Base-by-base conservation (phyloP, 1,140 invertebrate genomes). In the Vanessa atalanta region DNA sequence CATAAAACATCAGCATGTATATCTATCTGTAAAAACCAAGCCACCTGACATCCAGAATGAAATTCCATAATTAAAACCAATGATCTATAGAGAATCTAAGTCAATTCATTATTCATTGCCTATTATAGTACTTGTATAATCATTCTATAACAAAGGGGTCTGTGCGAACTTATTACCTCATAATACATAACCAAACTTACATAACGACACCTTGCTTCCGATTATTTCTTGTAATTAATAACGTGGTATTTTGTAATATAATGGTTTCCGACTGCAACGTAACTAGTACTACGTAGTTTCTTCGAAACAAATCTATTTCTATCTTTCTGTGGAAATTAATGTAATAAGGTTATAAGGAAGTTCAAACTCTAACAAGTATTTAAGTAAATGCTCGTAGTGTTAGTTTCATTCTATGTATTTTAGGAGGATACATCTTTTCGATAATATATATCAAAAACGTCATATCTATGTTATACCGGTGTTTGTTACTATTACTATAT, bases 141-240 rank as follows among this genome's bases (percentile, higher is more conserved):
- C 9, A 1, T 15, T 15, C 14, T 61, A 61, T 31, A 61, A 61
- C 57, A 61, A 61, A 37, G 57, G 7, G 12, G 23, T 31, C 6
- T 61, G 57, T 61, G 53, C 53, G 57, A 61, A 31, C 23, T 15
- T 61, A 60, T 75, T 78, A 76, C 71, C 43, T 47, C 67, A 73
- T 72, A 73, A 72, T 70, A 65, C 64, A 15, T 63, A 69, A 72
- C 74, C 61, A 71, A 79, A 76, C 70, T 50, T n/a, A 37, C 31
- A 65, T 71, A 75, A 68, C 65, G 65, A 72, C 48, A 69, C 57
- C n/a, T 61, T 15, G 23, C 74, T 79, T 76, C 77, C 77, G 74
- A 76, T 76, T 79, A 73, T 71, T 79, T 79, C 63, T 67, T 47
- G 57, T 70, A 69, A 79, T 76, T 63, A 73, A 64, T 55, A 73